Conservation (phyloP, 2,888 invertebrate genomes). For the Drosophila leonis region DNA sequence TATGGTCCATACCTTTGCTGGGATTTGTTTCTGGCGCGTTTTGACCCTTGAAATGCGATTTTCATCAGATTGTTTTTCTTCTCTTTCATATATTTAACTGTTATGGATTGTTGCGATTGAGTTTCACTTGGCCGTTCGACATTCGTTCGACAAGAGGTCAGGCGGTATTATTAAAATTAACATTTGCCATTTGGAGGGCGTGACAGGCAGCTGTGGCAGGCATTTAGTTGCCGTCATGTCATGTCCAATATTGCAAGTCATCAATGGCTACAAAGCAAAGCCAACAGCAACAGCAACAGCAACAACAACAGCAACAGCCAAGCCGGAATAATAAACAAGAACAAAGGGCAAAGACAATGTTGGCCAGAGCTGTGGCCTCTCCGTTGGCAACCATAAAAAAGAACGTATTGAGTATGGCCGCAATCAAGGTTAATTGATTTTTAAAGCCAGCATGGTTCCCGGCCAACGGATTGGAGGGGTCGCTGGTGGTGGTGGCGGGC, state of each 20-base stretch:
- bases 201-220: conserved; percentile 54
- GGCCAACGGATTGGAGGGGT: conserved; percentile 3
- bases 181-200: conserved; percentile 54
- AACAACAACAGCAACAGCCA: conserved; percentile 17
- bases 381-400: conserved; percentile 31
- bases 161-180: conserved; percentile 70
- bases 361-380: conserved; percentile 17
- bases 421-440: conserved; percentile 84
- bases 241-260: conserved; percentile 75
- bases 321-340: conserved; percentile 61
- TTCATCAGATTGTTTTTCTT: conserved; percentile 62
- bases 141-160: conserved; percentile 24
- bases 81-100: conserved; percentile 52
- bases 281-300: conserved; percentile 15
- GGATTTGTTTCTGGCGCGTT: conserved; percentile 58
- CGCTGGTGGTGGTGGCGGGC: not conserved
- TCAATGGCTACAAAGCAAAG: conserved; percentile 52
- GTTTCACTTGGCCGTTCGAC: conserved; percentile 13
- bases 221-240: conserved; percentile 62
- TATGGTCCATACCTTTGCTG: conserved; percentile 47
- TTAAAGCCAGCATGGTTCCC: conserved; percentile 62
- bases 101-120: conserved; percentile 54
- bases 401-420: conserved; percentile 49
- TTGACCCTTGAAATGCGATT: conserved; percentile 78
- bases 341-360: conserved; percentile 51